These are phyloP conservation scores for Geodia barretti DNA, from an alignment of 37 sponge, comb jelly and placozoan species.

Conservation along the genomic window DNA sequence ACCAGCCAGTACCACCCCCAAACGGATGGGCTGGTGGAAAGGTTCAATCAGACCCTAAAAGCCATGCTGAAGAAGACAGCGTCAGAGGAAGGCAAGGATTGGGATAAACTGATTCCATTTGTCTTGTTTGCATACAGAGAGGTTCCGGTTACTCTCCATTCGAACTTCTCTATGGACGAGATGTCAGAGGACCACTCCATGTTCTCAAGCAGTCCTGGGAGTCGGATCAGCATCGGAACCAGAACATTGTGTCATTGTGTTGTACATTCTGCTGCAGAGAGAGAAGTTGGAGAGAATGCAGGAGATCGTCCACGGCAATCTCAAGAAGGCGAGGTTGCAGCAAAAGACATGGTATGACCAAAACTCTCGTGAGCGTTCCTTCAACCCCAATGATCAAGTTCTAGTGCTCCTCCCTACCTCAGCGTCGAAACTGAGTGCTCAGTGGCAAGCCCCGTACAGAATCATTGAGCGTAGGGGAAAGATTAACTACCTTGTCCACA, in stretches of 20 bases:
- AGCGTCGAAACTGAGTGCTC: constrained; percentile 21
- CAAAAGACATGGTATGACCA: constrained; percentile 49
- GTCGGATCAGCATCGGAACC: neutral
- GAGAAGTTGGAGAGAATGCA: constrained; percentile 14
- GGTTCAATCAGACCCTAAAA: constrained; percentile 47
- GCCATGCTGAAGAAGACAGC: constrained; percentile 29
- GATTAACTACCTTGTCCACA: constrained; percentile 40
- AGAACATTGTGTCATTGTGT: constrained; percentile 31
- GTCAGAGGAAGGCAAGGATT: constrained; percentile 25
- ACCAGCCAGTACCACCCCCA: constrained; percentile 54
- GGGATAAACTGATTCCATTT: constrained; percentile 45
- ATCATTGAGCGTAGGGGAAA: constrained; percentile 6
- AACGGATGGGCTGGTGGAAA: constrained; percentile 43
- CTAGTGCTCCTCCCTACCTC: constrained; percentile 26
- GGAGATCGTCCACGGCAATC: constrained; percentile 21
- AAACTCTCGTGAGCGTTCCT: constrained; percentile 8
- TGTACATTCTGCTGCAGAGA: constrained; percentile 22
- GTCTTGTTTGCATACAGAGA: constrained; percentile 63
- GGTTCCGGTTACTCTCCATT: constrained; percentile 57
- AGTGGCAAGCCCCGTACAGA: constrained; percentile 47
- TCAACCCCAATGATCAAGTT: constrained; percentile 11
- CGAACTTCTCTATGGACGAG: constrained; percentile 57
- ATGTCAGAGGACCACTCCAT: constrained; percentile 55
- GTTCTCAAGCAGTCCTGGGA: constrained; percentile 48
- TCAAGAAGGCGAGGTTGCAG: constrained; percentile 15